A percentile compares a stretch with the other conserved stretches of the same genome.
These are phyloP conservation scores for Ascaphus truei DNA, from an alignment of 2,113 vertebrate species.

Conservation along the genomic window DNA sequence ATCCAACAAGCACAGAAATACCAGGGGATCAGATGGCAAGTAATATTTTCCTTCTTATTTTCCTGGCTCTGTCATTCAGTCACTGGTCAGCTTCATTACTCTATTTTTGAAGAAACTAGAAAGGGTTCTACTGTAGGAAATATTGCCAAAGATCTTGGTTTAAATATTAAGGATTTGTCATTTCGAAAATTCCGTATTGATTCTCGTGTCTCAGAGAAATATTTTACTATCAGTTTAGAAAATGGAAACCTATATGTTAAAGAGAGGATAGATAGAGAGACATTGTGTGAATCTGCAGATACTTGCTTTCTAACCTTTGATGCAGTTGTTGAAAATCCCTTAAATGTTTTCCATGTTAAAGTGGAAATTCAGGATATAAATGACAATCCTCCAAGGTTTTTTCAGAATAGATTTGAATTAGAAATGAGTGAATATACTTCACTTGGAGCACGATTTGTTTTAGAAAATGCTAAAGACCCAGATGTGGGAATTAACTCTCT, in stretches of 20 bases:
- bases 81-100: slow-evolving; percentile 47
- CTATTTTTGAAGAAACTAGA: slow-evolving; percentile 49
- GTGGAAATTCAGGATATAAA: slow-evolving; percentile 54
- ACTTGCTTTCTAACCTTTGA: slow-evolving; percentile 57
- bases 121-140: slow-evolving; percentile 53
- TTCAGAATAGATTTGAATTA: slow-evolving; percentile 39
- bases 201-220: slow-evolving; percentile 39
- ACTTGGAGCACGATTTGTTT: slow-evolving; percentile 46
- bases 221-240: slow-evolving; percentile 55
- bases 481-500: slow-evolving; percentile 45
- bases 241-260: slow-evolving; percentile 54
- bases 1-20: slow-evolving; percentile 1
- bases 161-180: slow-evolving; percentile 38
- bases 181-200: slow-evolving; percentile 42
- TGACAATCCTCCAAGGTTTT: slow-evolving; percentile 52
- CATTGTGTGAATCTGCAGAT: slow-evolving; percentile 50
- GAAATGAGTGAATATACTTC: slow-evolving; percentile 39
- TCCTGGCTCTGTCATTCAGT: slow-evolving; percentile 39
- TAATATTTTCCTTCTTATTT: slow-evolving; percentile 14
- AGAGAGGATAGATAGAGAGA: slow-evolving; percentile 64
- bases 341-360: slow-evolving; percentile 49
- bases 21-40: slow-evolving; percentile 25
- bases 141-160: slow-evolving; percentile 52
- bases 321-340: slow-evolving; percentile 62
- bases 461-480: slow-evolving; percentile 50